Evolutionary conservation across 2,797 vertebrate genomes (phyloP), one percentile per base, ranked within the genome.

Genomic region (Hypotaenidia philippensis): DNA sequence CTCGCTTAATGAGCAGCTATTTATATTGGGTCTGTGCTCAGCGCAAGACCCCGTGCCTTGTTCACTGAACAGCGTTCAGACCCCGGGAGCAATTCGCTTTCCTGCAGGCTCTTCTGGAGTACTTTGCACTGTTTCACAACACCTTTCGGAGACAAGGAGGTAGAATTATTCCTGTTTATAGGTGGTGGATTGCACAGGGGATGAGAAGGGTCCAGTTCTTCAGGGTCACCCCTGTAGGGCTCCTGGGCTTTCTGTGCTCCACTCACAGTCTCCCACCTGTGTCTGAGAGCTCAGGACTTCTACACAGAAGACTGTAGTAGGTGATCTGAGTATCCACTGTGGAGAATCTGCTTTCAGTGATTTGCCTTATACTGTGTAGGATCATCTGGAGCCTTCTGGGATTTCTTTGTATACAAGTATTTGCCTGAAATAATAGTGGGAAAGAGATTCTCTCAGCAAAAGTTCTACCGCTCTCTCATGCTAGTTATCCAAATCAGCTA

Each of bases 1-100:
- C 52, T 90, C 3, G 11, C 21, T 75, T 94, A 94, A 88, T 74
- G 65, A 90, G 40, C 83, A 91, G 80, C 69, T 96, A 45, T 94
- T 93, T 91, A 53, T 90, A 60, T 29, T 65, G 89, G 55, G 61
- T 83, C 82, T 91, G 38, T 36, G 82, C 70, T 96, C 76, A 41
- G 44, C 5, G 0, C 52, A 85, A 80, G 76, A 91, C 82, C 87
- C 79, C 3, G 11, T 41, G 53, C 45, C 53, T 93, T 81, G 47
- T 75, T 85, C 84, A 27, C 47, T 34, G 38, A 85, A 41, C 41
- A 16, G 26, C 59, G 13, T 27, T 83, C 47, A 72, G 65, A 50
- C 41, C 45, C 38, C 3, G 1, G 45, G 50, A 83, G 25, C 0
- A 0, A 72, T 85, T 92, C 36, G 11, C 69, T 81, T 68, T 75